Base-by-base conservation (phyloP, 2,797 vertebrate species). In the Poeciliopsis infans region DNA sequence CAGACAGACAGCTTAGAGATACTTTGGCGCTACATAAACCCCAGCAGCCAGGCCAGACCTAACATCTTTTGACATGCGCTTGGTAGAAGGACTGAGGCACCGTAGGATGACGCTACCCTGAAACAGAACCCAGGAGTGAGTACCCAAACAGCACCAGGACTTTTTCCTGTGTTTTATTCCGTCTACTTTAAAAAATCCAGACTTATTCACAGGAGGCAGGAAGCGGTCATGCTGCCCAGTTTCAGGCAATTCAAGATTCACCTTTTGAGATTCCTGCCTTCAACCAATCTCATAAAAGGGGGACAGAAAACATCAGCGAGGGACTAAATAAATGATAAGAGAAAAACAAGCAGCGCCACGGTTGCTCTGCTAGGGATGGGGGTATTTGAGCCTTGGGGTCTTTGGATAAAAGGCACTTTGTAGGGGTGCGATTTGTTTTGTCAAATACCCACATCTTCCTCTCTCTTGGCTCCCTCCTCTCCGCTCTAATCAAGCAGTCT, bases 371-470 rank as follows among this genome's bases (percentile, higher is more conserved):
- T 95, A 96, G 96, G 94, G 92, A 95, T 81, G 85, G 89, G 92
- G 91, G 93, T 90, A 92, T 93, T 94, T 92, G 91, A 92, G 94
- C 91, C 91, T 94, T 93, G 93, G 93, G 95, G 94, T 94, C 94
- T 89, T 55, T 93, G 96, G 96, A 99, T 98, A 97, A 98, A 98
- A 98, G 97, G 96, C 95, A 96, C 97, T 97, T 97, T 98, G 97
- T 98, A 96, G 95, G 94, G 95, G 96, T 95, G 95, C 86, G 94
- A 96, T 96, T 96, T 96, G 96, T 96, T 95, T 94, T 96, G 96
- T 96, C 96, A 96, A 96, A 96, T 95, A 94, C 92, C 93, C 94
- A 97, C 93, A 92, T 95, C 92, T 93, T 91, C 90, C 92, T 93
- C 92, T 92, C 91, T 92, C 87, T 93, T 95, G 92, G 90, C 91